These are phyloP conservation scores for Edolisoma coerulescens DNA, from an alignment of 2,113 vertebrate genomes.

Conservation along the genomic window DNA sequence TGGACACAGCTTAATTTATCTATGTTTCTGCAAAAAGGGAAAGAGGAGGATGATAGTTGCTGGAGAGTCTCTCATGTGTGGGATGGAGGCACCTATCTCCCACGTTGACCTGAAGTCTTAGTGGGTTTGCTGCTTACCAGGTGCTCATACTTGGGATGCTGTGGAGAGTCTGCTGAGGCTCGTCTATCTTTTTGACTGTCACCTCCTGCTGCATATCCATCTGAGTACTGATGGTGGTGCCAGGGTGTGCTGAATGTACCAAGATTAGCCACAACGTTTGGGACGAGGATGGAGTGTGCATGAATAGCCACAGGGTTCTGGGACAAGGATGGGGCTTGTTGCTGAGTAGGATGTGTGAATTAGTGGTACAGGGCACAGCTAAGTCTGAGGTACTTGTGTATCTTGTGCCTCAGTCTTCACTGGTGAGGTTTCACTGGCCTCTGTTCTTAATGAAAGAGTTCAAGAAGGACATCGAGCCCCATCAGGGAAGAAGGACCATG, in stretches of 20 bases:
- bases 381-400: background rate
- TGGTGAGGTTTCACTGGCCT: background rate
- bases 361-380: background rate
- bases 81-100: background rate
- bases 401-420: background rate
- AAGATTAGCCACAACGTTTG: background rate
- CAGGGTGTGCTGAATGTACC: background rate
- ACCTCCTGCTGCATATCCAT: background rate
- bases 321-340: background rate
- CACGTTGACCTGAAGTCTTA: background rate
- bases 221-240: background rate
- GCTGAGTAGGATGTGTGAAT: background rate
- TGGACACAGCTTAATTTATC: background rate
- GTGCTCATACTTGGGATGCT: background rate
- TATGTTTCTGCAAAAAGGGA: background rate
- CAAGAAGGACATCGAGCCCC: background rate
- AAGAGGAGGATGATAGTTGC: background rate
- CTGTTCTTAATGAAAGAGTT: background rate
- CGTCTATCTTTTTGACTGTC: background rate
- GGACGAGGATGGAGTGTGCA: background rate
- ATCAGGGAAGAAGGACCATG: background rate
- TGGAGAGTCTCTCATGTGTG: background rate
- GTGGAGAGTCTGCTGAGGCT: background rate
- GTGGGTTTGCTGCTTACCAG: background rate
- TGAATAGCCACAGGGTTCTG: background rate